These are phyloP conservation scores for Oxystoma pomonae DNA, from an alignment of 2,888 invertebrate genomes.

Conservation along the genomic window DNA sequence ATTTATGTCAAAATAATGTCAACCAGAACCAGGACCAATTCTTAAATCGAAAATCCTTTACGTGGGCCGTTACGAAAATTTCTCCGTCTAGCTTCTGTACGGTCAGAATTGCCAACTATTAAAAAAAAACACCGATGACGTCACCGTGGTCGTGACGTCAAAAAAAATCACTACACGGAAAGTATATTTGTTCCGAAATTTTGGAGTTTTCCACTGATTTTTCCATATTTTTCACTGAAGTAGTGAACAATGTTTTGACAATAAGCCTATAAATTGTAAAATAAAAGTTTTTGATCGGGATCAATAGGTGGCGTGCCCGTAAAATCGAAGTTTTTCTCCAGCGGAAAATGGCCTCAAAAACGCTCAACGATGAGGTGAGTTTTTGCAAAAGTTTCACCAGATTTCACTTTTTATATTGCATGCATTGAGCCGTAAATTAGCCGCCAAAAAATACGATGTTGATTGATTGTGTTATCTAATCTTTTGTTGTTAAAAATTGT, in stretches of 20 bases:
- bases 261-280: background rate
- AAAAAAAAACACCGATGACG: no score
- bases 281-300: background rate
- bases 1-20: no score
- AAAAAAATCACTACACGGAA: no score
- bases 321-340: conserved; percentile 6
- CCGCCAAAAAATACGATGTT: background rate
- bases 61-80: no score
- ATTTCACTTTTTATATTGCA: background rate
- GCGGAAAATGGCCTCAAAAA: conserved; percentile 41
- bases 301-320: background rate
- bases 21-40: no score
- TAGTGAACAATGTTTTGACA: background rate
- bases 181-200: no score
- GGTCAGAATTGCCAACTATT: no score
- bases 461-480: background rate
- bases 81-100: no score
- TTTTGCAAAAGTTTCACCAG: background rate
- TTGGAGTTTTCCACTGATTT: background rate
- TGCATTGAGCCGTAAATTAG: background rate
- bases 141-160: background rate
- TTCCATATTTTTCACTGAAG: background rate
- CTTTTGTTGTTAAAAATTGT: conserved; percentile 30
- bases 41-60: no score
- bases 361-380: conserved; percentile 46